These are phyloP conservation scores for Denticeps clupeoides DNA, from an alignment of 2,797 vertebrate genomes.

Conservation along the genomic window DNA sequence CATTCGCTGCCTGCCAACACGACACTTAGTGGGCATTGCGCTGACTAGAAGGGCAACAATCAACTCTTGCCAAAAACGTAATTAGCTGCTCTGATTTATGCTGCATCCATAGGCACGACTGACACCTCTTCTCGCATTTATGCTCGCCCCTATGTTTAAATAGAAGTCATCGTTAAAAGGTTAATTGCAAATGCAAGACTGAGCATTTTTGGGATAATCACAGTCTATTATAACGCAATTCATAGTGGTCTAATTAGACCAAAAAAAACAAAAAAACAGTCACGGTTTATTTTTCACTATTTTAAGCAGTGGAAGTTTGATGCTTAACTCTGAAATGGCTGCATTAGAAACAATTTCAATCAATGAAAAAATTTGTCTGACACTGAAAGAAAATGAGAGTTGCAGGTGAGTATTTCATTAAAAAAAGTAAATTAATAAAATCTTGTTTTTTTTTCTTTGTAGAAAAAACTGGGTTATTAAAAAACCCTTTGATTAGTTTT, in stretches of 20 bases:
- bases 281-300: neutral
- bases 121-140: conserved; percentile 55
- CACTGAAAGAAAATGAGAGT: no score
- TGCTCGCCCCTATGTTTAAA: conserved; percentile 67
- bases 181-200: conserved; percentile 76
- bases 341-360: no score
- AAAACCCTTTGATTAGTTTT: no score
- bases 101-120: conserved; percentile 65
- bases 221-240: conserved; percentile 68
- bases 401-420: no score
- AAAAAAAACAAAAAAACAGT: conserved; percentile 7
- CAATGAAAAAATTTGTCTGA: no score
- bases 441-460: no score
- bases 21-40: conserved; percentile 12
- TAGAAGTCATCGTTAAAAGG: conserved; percentile 69
- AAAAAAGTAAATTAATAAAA: no score
- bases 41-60: conserved; percentile 23
- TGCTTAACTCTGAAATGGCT: no score
- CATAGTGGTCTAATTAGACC: conserved; percentile 57
- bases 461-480: no score
- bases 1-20: conserved; percentile 25
- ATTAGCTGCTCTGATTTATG: conserved; percentile 66
- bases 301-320: neutral
- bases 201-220: conserved; percentile 73
- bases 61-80: conserved; percentile 58